phyloP scores from a whole-genome alignment of 2,113 vertebrate species.

The Ptilonorhynchus violaceus region DNA sequence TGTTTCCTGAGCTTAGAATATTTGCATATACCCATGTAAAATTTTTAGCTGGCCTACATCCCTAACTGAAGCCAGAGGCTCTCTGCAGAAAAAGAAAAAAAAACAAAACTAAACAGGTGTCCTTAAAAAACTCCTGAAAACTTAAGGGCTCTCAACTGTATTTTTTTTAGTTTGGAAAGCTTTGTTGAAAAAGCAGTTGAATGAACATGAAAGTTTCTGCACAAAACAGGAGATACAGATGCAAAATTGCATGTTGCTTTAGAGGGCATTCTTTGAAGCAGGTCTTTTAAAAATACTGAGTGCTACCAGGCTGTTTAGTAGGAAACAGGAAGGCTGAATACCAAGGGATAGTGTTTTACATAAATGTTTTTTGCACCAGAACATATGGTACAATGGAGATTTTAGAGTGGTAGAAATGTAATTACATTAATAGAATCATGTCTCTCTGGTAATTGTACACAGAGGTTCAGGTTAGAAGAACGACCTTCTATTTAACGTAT shows the following conservation, averaged over 20 bases:
- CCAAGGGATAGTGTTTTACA: not conserved
- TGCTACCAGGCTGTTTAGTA: not conserved
- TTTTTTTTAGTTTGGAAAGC: not conserved
- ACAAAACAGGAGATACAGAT: not conserved
- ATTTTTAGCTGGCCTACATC: not conserved
- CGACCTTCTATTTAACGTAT: not conserved
- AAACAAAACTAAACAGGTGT: not conserved
- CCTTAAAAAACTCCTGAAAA: not conserved
- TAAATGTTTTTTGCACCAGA: not conserved
- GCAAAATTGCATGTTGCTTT: not conserved
- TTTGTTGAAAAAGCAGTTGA: not conserved
- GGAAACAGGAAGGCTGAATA: not conserved
- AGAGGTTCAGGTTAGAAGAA: not conserved
- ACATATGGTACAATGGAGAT: not conserved
- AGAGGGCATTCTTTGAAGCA: not conserved
- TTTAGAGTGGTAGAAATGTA: not conserved
- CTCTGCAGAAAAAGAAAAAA: not conserved
- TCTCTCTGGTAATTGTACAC: not conserved
- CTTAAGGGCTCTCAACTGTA: not conserved
- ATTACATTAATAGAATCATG: not conserved
- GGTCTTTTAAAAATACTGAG: not conserved
- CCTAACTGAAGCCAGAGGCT: not conserved
- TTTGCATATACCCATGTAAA: not conserved
- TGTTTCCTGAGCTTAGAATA: not conserved
- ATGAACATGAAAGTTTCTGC: not conserved